Conservation (phyloP, 2,888 invertebrate genomes). For the Serripes groenlandicus region DNA sequence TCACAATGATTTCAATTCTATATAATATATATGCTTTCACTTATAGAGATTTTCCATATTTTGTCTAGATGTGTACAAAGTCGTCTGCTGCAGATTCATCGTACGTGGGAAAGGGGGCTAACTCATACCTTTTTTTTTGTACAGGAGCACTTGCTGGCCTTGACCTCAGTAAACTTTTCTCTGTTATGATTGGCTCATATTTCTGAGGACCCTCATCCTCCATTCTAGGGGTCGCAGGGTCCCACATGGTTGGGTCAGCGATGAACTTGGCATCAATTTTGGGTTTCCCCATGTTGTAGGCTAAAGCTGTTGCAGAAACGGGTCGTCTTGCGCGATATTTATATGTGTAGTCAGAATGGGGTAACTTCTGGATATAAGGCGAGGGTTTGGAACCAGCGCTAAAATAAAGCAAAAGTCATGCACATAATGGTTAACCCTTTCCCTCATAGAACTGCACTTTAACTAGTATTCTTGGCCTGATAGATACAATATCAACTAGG, state of each 20-base stretch:
- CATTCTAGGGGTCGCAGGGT: slow-evolving; percentile 82
- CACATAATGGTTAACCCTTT: no score
- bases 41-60: no score
- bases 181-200: slow-evolving; percentile 47
- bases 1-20: no score
- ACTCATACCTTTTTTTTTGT: slow-evolving; percentile 70
- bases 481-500: no score
- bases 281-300: slow-evolving; percentile 73
- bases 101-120: background rate
- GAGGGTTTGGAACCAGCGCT: slow-evolving; percentile 70
- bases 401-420: no score
- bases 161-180: slow-evolving; percentile 40
- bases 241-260: slow-evolving; percentile 83
- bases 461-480: no score
- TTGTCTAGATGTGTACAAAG: no score
- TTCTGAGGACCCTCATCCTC: slow-evolving; percentile 59
- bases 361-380: slow-evolving; percentile 83
- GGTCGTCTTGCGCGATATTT: slow-evolving; percentile 73
- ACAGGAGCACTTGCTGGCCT: slow-evolving; percentile 84
- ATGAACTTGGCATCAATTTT: slow-evolving; percentile 85
- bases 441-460: no score
- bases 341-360: slow-evolving; percentile 78
- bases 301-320: slow-evolving; percentile 74
- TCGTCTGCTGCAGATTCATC: no score
- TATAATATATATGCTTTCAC: no score